Conservation (phyloP, 2,888 invertebrate genomes). For the Abscondita cerata region DNA sequence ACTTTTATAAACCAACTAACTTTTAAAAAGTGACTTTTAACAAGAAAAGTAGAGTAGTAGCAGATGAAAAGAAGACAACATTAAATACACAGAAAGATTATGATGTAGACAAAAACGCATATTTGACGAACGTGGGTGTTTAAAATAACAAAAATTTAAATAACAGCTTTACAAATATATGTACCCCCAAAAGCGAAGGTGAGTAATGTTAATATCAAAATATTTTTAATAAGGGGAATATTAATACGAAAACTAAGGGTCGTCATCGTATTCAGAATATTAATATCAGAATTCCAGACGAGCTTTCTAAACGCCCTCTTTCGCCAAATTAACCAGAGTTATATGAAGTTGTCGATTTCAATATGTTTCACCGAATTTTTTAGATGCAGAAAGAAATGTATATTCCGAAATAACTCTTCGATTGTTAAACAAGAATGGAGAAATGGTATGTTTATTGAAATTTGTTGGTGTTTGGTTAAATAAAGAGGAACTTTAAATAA, state of each 20-base stretch:
- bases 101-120: too few relatives aligned
- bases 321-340: conserved; percentile 35
- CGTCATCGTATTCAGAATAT: conserved; percentile 39
- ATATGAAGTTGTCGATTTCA: conserved; percentile 34
- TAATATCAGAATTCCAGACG: conserved; percentile 40
- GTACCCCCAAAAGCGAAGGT: conserved; percentile 35
- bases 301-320: conserved; percentile 34
- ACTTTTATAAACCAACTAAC: too few relatives aligned
- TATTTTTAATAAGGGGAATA: conserved; percentile 46
- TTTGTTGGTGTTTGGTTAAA: too few relatives aligned
- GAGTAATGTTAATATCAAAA: conserved; percentile 44
- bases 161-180: conserved; percentile 26
- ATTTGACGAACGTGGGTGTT: too few relatives aligned
- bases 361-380: conserved; percentile 29
- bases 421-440: conserved; percentile 23
- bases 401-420: conserved; percentile 25
- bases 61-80: too few relatives aligned
- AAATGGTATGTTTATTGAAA: neutral
- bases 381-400: conserved; percentile 22
- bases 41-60: too few relatives aligned
- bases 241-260: conserved; percentile 36
- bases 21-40: too few relatives aligned
- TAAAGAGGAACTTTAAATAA: too few relatives aligned
- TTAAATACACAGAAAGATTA: too few relatives aligned
- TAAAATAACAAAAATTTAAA: conserved; percentile 14